Conservation (phyloP, 2,888 invertebrate species). For the Linnaemya vulpina region DNA sequence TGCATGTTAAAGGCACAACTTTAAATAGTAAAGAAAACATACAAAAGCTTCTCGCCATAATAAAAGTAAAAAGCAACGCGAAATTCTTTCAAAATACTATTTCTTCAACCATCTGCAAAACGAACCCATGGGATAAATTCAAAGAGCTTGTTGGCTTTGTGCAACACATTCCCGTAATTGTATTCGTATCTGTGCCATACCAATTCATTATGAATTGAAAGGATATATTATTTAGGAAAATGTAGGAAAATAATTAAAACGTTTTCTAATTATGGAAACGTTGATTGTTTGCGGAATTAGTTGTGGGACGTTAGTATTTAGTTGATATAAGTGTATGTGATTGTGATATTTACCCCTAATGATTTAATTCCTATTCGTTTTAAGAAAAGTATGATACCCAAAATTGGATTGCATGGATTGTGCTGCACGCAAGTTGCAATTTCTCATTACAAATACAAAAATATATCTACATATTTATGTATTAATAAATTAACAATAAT, state of each 20-base stretch:
- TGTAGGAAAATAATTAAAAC: conserved; percentile 30
- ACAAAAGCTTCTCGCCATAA: background rate
- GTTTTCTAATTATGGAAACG: conserved; percentile 9
- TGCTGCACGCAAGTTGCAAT: background rate
- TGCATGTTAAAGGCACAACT: no score
- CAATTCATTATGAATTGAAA: conserved; percentile 19
- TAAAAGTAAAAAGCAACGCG: background rate
- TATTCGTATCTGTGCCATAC: background rate
- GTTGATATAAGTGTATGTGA: background rate
- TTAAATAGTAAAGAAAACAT: background rate
- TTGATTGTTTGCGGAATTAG: conserved; percentile 4
- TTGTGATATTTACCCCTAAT: conserved; percentile 21
- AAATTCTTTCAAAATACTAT: background rate
- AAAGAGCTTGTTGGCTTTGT: conserved; percentile 3
- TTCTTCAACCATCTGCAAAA: conserved; percentile 29
- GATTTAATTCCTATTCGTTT: conserved; percentile 4
- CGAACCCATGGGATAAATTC: conserved; percentile 22
- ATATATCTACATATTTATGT: background rate
- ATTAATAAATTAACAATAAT: background rate
- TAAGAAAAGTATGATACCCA: background rate
- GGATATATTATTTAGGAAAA: conserved; percentile 16
- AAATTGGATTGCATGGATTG: background rate
- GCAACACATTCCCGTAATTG: conserved; percentile 4
- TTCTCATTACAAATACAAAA: background rate
- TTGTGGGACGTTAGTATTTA: background rate